phyloP scores from a whole-genome alignment of 2,797 vertebrate genomes.

The Enteromius afrohamiltoni region DNA sequence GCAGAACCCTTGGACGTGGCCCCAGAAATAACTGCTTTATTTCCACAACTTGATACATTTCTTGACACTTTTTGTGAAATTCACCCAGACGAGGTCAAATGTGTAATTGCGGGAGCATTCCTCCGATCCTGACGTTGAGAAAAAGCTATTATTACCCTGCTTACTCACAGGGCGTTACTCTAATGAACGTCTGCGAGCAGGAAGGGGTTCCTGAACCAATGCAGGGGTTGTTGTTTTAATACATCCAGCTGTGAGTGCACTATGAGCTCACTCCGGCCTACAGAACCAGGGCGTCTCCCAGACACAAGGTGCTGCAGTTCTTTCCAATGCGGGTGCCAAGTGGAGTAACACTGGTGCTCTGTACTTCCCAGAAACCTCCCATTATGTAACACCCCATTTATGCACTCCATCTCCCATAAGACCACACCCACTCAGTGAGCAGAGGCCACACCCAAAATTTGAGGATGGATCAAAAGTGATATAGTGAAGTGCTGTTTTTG shows the following conservation, averaged over 20 bases:
- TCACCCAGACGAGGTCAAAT: conserved; percentile 55
- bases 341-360: conserved; percentile 73
- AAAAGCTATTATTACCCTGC: conserved; percentile 13
- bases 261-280: conserved; percentile 74
- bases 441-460: conserved; percentile 50
- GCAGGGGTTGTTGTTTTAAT: conserved; percentile 66
- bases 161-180: conserved; percentile 68
- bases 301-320: conserved; percentile 69
- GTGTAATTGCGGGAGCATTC: conserved; percentile 53
- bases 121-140: neutral
- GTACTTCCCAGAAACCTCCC: conserved; percentile 62
- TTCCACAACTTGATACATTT: conserved; percentile 21
- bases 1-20: neutral
- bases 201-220: conserved; percentile 32
- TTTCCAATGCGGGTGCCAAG: conserved; percentile 77
- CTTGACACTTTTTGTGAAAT: conserved; percentile 18
- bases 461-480: neutral
- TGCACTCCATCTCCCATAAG: conserved; percentile 32
- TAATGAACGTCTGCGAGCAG: conserved; percentile 65
- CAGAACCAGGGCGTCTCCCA: conserved; percentile 71
- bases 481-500: neutral
- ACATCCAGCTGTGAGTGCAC: conserved; percentile 61
- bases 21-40: conserved; percentile 17
- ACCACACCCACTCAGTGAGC: conserved; percentile 40
- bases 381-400: conserved; percentile 69